These are phyloP conservation scores for Varanus salvator DNA, from an alignment of 2,113 vertebrate genomes.

Conservation along the genomic window DNA sequence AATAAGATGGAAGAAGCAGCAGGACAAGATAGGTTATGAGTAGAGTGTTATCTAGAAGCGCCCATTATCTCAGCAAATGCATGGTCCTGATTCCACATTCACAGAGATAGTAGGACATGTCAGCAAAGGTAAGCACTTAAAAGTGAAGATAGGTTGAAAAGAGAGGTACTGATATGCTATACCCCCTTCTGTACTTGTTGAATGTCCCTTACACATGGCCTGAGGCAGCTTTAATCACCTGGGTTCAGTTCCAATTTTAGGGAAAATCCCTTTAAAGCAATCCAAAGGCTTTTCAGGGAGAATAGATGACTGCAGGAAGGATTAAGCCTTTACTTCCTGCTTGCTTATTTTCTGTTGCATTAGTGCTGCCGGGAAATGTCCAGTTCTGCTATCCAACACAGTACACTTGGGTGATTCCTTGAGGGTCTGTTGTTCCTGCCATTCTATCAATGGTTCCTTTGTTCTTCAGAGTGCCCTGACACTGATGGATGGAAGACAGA, in stretches of 20 bases:
- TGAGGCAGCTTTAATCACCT: background rate
- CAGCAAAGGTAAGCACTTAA: background rate
- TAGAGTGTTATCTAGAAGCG: no score
- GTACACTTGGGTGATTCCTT: background rate
- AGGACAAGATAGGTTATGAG: no score
- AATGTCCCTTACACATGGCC: background rate
- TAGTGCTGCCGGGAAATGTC: background rate
- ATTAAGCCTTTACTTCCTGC: background rate
- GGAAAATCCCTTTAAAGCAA: background rate
- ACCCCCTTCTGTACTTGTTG: background rate
- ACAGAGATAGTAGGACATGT: background rate
- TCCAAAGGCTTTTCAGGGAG: background rate
- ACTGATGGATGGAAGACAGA: background rate
- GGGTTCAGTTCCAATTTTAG: background rate
- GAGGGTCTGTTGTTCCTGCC: background rate
- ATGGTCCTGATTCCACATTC: background rate
- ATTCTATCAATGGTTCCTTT: background rate
- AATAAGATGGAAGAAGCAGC: no score
- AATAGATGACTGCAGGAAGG: background rate
- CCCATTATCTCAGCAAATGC: background rate
- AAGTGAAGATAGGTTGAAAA: background rate
- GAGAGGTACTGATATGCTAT: background rate
- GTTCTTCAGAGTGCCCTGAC: background rate
- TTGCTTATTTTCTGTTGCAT: background rate
- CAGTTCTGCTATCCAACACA: background rate